A percentile compares a stretch with the other conserved stretches of the same genome.
Conservation (phyloP, 2,888 invertebrate genomes). For the Dolichopus griseipennis region DNA sequence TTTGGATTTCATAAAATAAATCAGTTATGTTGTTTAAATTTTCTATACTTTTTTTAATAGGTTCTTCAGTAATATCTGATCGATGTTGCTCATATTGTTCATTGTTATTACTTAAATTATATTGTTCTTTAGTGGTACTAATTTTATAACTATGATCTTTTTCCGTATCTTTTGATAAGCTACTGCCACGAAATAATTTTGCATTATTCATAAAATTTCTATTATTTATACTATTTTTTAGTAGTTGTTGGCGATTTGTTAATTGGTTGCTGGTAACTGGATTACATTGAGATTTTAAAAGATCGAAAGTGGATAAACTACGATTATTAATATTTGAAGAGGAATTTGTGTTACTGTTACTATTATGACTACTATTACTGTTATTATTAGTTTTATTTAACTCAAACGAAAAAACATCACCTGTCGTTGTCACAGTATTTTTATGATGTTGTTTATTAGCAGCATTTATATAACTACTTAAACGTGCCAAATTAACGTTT, state of each 20-base stretch:
- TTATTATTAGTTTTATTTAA: background rate
- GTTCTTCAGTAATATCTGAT: background rate
- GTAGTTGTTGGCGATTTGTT: background rate
- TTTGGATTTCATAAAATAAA: conserved; percentile 37
- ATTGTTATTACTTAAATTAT: background rate
- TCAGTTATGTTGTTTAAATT: conserved; percentile 31
- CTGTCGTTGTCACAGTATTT: background rate
- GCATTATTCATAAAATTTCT: background rate
- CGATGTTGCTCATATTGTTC: background rate
- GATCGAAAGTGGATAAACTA: conserved; percentile 2
- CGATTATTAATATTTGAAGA: background rate
- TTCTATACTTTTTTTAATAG: background rate
- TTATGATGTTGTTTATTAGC: conserved; percentile 14
- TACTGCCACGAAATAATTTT: background rate
- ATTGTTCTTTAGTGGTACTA: background rate
- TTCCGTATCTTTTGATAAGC: background rate
- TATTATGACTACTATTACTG: conserved; percentile 9
- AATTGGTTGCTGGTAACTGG: too few species aligned
- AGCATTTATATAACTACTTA: conserved; percentile 37
- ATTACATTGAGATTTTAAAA: conserved; percentile 2
- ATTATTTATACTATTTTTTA: conserved; percentile 5
- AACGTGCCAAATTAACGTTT: conserved; percentile 40
- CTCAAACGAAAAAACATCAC: background rate
- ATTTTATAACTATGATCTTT: background rate
- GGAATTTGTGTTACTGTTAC: conserved; percentile 8